phyloP scores from a whole-genome alignment of 2,113 vertebrate species.

The Platichthys flesus region DNA sequence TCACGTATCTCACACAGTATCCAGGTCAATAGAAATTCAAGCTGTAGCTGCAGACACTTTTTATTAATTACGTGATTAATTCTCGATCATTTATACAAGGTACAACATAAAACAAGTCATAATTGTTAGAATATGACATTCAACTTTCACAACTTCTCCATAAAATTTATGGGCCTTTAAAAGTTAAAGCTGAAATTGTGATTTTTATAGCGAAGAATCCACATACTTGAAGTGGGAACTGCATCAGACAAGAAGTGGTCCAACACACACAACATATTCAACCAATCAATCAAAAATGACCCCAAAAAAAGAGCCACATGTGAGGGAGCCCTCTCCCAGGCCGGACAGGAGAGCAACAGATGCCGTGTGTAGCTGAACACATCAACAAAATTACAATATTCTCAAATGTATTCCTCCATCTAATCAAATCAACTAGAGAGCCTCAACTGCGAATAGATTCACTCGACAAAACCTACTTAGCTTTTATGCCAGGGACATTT shows the following conservation, averaged over 20 bases:
- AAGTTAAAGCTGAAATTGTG: background rate
- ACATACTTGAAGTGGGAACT: background rate
- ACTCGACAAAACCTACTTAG: background rate
- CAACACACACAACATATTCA: too few species aligned
- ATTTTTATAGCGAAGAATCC: background rate
- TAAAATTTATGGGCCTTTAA: background rate
- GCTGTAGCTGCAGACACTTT: background rate
- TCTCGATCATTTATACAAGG: background rate
- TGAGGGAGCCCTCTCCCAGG: too few species aligned
- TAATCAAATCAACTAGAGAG: constrained; percentile 41
- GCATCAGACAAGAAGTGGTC: constrained; percentile 3
- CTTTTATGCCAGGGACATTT: background rate
- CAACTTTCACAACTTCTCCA: background rate
- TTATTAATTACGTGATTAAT: background rate
- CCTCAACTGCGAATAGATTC: constrained; percentile 6
- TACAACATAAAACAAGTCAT: background rate
- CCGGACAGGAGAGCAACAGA: too few species aligned
- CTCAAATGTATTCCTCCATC: constrained; percentile 7
- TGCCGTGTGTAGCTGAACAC: too few species aligned
- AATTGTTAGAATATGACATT: background rate
- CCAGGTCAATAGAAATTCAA: background rate
- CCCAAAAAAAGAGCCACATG: too few species aligned
- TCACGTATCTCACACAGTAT: background rate
- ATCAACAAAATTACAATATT: constrained; percentile 1
- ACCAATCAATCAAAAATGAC: too few species aligned